Evolutionary conservation across 2,888 invertebrate genomes (phyloP).

Genomic region (Junonia oenone): DNA sequence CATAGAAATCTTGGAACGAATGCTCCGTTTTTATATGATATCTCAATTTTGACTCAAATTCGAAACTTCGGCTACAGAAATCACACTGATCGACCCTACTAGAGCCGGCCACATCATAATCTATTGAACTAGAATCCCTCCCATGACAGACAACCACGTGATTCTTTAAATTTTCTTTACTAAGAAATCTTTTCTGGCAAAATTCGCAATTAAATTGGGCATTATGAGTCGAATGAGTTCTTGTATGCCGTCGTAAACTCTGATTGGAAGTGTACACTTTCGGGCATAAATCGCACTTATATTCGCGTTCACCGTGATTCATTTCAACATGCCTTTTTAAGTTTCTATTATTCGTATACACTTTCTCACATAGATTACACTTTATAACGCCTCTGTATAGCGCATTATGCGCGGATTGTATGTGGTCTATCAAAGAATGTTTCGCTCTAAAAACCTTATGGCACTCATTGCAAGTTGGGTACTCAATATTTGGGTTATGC

Average conservation of each 20-base stretch:
- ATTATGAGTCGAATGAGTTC: conserved; percentile 35
- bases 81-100: conserved; percentile 37
- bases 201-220: conserved; percentile 34
- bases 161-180: conserved; percentile 37
- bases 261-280: conserved; percentile 60
- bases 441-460: conserved; percentile 51
- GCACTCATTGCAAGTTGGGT: conserved; percentile 54
- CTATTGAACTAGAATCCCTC: conserved; percentile 14
- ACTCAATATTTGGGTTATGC: conserved; percentile 50
- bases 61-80: conserved; percentile 42
- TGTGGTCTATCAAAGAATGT: conserved; percentile 47
- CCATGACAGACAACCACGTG: conserved; percentile 34
- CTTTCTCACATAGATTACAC: conserved; percentile 51
- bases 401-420: conserved; percentile 45
- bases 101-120: conserved; percentile 17
- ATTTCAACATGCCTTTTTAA: conserved; percentile 55
- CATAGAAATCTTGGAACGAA: conserved; percentile 53
- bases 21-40: conserved; percentile 55
- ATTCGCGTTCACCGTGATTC: conserved; percentile 52
- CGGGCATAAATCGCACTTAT: conserved; percentile 51
- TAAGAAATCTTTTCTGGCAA: conserved; percentile 36
- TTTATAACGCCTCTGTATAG: conserved; percentile 36
- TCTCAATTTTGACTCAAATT: conserved; percentile 43
- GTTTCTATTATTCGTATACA: conserved; percentile 52
- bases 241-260: conserved; percentile 48